These are phyloP conservation scores for Saccopteryx leptura DNA, from an alignment of 2,113 vertebrate genomes.

Conservation along the genomic window DNA sequence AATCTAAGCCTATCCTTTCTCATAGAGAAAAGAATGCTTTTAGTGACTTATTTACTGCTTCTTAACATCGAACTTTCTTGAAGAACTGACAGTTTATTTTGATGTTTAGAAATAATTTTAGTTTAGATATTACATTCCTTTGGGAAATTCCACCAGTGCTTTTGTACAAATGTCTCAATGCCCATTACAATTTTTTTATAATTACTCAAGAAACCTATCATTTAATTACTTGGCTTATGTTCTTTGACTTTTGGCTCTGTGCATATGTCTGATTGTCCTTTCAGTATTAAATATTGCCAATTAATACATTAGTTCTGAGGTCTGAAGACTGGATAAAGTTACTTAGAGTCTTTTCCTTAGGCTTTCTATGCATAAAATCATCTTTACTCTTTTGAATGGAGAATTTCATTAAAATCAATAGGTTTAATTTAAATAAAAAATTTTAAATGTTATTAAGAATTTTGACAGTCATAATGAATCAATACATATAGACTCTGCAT, in stretches of 20 bases:
- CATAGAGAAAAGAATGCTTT: background rate
- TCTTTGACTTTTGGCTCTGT: background rate
- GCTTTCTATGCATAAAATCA: background rate
- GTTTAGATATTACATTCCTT: conserved; percentile 36
- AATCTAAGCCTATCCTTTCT: background rate
- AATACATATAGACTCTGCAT: background rate
- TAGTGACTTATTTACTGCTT: background rate
- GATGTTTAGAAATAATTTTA: conserved; percentile 54
- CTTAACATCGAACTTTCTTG: background rate
- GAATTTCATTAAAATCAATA: conserved; percentile 41
- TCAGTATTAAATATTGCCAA: background rate
- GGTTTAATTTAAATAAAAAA: conserved; percentile 39
- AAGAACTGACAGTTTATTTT: background rate
- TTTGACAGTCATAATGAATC: background rate
- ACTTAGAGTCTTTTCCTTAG: background rate
- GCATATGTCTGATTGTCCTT: background rate
- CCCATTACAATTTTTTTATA: background rate
- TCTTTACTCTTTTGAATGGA: background rate
- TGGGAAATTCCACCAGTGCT: background rate
- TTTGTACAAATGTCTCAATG: background rate
- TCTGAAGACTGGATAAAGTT: background rate
- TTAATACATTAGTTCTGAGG: background rate
- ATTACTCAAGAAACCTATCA: background rate
- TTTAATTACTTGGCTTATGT: background rate
- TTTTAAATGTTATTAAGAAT: conserved; percentile 29